Conservation (phyloP, 2,888 invertebrate genomes). For the Caenorhabditis auriculariae region DNA sequence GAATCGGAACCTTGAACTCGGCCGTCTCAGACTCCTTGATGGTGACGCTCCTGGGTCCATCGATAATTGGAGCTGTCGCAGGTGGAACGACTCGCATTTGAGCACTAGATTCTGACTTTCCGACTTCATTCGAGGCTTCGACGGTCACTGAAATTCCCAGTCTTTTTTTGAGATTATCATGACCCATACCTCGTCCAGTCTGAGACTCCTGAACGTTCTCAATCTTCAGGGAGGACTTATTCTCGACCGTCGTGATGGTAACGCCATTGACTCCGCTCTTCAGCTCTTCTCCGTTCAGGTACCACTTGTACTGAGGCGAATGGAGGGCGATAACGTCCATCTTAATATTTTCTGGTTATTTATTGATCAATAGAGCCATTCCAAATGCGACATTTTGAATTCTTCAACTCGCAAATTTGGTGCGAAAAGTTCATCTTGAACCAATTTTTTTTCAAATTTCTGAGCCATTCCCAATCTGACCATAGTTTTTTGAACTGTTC, state of each 20-base stretch:
- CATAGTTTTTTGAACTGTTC: too few relatives aligned
- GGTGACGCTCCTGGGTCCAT: constrained; percentile 32
- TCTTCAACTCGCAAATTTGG: too few relatives aligned
- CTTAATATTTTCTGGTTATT: constrained; percentile 7
- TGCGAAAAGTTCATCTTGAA: constrained; percentile 3
- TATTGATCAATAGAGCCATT: too few relatives aligned
- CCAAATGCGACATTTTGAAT: too few relatives aligned
- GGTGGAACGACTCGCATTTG: constrained; percentile 32
- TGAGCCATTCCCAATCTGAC: too few relatives aligned
- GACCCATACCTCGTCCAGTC: constrained; percentile 14
- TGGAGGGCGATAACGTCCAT: constrained; percentile 55
- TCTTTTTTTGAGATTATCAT: constrained; percentile 6
- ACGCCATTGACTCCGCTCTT: constrained; percentile 51
- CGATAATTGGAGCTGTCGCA: constrained; percentile 35
- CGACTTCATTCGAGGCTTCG: constrained; percentile 51
- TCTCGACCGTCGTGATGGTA: constrained; percentile 41
- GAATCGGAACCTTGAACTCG: constrained; percentile 36
- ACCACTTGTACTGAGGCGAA: constrained; percentile 76
- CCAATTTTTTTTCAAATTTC: not conserved
- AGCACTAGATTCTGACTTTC: constrained; percentile 37
- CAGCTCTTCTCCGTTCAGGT: constrained; percentile 47
- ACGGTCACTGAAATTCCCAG: constrained; percentile 26
- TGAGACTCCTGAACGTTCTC: constrained; percentile 78
- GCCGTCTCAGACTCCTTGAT: constrained; percentile 46
- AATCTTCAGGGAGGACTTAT: constrained; percentile 71